These are phyloP conservation scores for Caenorhabditis briggsae DNA, from an alignment of 1,140 invertebrate genomes.

Conservation along the genomic window DNA sequence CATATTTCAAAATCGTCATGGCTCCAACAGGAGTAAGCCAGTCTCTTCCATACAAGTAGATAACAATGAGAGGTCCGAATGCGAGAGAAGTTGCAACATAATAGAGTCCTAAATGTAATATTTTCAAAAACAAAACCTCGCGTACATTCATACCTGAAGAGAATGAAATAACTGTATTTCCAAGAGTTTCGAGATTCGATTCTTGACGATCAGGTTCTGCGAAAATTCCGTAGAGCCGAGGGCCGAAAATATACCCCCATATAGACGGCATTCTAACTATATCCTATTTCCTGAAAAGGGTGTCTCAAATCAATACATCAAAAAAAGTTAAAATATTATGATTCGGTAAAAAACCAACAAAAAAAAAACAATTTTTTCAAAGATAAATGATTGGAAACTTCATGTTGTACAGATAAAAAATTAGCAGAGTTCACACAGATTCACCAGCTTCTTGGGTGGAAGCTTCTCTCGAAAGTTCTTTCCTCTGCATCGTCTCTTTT, in stretches of 20 bases:
- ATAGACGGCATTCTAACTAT: slow-evolving; percentile 5
- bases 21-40: slow-evolving; percentile 33
- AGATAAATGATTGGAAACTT: too few species aligned
- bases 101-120: slow-evolving; percentile 29
- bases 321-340: too few species aligned
- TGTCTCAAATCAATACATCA: not conserved
- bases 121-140: not conserved
- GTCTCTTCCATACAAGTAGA: slow-evolving; percentile 40
- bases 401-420: too few species aligned
- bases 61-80: slow-evolving; percentile 49
- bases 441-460: too few species aligned
- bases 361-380: too few species aligned
- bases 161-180: slow-evolving; percentile 36
- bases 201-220: not conserved
- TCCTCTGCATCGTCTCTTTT: not conserved
- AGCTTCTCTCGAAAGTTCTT: not conserved
- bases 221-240: slow-evolving; percentile 25
- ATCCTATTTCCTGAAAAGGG: too few species aligned
- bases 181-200: slow-evolving; percentile 4
- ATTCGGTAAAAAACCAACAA: too few species aligned
- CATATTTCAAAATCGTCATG: slow-evolving; percentile 47
- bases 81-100: slow-evolving; percentile 57
- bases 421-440: too few species aligned
- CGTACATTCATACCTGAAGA: not conserved
- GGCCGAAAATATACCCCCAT: not conserved